Percentiles rank a stretch among this genome's conserved stretches.
Conservation (phyloP, 2,888 invertebrate genomes). For the Troides helena region DNA sequence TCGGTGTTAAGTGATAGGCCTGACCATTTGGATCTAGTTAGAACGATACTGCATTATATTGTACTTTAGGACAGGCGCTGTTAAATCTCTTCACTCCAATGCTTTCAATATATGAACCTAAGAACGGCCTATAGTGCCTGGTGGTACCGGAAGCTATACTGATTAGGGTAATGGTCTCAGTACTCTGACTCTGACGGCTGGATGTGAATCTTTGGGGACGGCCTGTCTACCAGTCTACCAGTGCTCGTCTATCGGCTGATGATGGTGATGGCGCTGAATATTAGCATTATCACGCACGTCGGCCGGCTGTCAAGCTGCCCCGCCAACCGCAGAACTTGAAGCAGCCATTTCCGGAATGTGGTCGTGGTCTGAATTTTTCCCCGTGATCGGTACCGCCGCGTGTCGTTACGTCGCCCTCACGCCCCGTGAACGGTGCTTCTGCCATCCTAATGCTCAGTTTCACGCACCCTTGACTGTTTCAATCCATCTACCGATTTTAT, state of each 20-base stretch:
- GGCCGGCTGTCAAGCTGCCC: constrained; percentile 30
- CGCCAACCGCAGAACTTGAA: constrained; percentile 54
- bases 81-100: too few relatives aligned
- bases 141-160: too few relatives aligned
- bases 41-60: too few relatives aligned
- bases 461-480: constrained; percentile 9
- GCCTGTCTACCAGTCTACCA: too few relatives aligned
- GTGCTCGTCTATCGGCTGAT: not conserved
- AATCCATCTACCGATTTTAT: not conserved
- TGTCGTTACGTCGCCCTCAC: constrained; percentile 38
- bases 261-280: not conserved
- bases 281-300: constrained; percentile 9
- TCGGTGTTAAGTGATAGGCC: too few relatives aligned
- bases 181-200: too few relatives aligned
- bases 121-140: too few relatives aligned
- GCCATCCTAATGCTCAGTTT: constrained; percentile 13
- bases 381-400: constrained; percentile 47
- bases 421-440: constrained; percentile 8
- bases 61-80: too few relatives aligned
- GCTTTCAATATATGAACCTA: too few relatives aligned
- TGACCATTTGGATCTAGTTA: too few relatives aligned
- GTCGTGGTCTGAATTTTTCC: constrained; percentile 66
- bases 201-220: too few relatives aligned
- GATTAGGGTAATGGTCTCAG: too few relatives aligned
- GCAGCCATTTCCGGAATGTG: constrained; percentile 65